Base-by-base conservation (phyloP, 2,888 invertebrate genomes). In the Erebia ligea region DNA sequence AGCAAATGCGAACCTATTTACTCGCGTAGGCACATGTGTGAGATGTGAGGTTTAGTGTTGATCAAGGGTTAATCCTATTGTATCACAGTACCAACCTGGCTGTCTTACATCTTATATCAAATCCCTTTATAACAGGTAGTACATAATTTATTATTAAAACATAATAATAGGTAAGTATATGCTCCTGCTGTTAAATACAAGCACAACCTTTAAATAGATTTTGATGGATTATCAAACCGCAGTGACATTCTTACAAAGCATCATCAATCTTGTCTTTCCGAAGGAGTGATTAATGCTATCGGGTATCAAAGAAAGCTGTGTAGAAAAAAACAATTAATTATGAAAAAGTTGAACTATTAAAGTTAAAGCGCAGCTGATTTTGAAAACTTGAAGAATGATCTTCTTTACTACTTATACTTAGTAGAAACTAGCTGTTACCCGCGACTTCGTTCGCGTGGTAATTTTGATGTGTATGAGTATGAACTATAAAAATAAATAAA, bases 201-300 rank as follows among this genome's bases (percentile, higher is more conserved):
- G 45, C 15, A 5, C 21, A 15, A 25, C n/a, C 21, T 67, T 56
- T 48, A 67, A 58, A 67, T 48, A 67, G 21, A 67, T 67, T 58
- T 67, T 67, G 67, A 67, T 67, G 67, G 67, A 67, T 67, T 48
- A 25, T 45, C 25, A 45, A 67, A 58, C 48, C 48, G 17, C 58
- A 25, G 67, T 25, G 58, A 58, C 67, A 67, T 58, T 67, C 67
- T 67, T 67, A 58, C 48, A 25, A 67, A 67, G 57, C 45, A 67
- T 67, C 67, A 67, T 67, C 48, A 67, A 67, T 67, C 67, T 67
- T 65, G 52, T 42, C 34, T 52, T 66, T 21, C 48, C 58, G 17
- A 67, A 67, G 67, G 25, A 58, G 57, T 67, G 67, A 67, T 67
- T 67, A 67, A 67, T 67, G 67, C 48, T 57, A 58, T 67, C 17